Evolutionary conservation across 2,888 invertebrate species (phyloP), one percentile per base, ranked within the genome.

Genomic region (Drosophila setosimentum): DNA sequence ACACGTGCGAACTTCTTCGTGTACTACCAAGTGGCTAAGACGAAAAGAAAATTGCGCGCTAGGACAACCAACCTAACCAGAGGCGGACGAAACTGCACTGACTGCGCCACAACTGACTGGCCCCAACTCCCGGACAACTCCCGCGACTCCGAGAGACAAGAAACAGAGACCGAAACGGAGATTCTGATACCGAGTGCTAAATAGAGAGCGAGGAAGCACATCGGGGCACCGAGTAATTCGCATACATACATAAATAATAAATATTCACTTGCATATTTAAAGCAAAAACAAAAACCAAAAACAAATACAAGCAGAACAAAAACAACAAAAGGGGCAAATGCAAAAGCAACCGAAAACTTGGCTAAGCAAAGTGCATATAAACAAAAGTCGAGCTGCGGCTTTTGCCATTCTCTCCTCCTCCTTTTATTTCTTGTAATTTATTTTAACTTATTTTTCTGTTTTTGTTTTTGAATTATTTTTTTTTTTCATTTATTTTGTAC

Each of bases 51-150:
- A 70, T 54, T 65, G 65, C 72, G 80, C 82, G 68, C 79, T 84
- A 73, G 81, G 81, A 78, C 82, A 82, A 79, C 80, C 82, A 82
- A 79, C 80, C 71, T 68, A 73, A 73, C 87, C 85, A 82, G 77
- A 82, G 80, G 87, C 83, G 87, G 73, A 78, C 82, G 53, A 83
- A 83, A 74, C 69, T 80, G 83, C 84, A 84, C 84, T 84, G 86
- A 87, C 73, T 78, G 49, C 54, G 59, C 51, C 71, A 35, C 40
- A 55, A 66, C 30, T 76, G 69, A 60, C 73, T 45, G 45, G 45
- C 24, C 76, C 78, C 78, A 76, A 75, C 80, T 79, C 79, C 68
- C 65, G 45, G 68, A 68, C 68, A 35, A 68, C 68, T 35, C 24
- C 68, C 73, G 68, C 63, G 74, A 62, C 69, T 50, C 32, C 60